Base-by-base conservation (phyloP, 2,797 vertebrate species). In the Echiichthys vipera region DNA sequence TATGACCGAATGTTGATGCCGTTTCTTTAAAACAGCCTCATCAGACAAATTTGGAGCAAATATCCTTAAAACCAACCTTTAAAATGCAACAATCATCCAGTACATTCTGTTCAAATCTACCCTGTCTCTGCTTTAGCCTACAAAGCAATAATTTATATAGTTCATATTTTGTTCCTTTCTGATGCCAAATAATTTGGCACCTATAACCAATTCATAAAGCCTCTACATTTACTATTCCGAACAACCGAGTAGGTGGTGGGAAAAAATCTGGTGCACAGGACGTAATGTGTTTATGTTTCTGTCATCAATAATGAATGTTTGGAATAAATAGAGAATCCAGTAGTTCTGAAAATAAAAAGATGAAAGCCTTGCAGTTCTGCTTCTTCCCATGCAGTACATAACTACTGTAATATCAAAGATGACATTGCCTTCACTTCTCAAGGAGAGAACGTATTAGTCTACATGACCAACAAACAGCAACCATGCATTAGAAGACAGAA, bases 291-390 rank as follows among this genome's bases (percentile, higher is more conserved):
- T 77, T 66, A 70, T 37, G 3, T 65, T 64, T 65, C 53, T 68
- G 37, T 65, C 32, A 2, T 74, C 22, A 74, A 80, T 66, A 80
- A 82, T 70, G 12, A 70, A 80, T 69, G 54, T 25, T 45, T 12
- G 39, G 61, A 61, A 49, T 46, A 63, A 76, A 81, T 3, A 63
- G 22, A 72, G 63, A 78, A 65, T 58, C 36, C 18, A 47, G 36
- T 22, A 11, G 45, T 49, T 73, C 54, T 43, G 27, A 61, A 76
- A 74, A 80, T 45, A 73, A 50, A 58, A 65, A 39, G 46, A 82
- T 64, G 39, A 79, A 75, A 73, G 73, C 42, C 12, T 54, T 39
- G 58, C 59, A 49, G 55, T 40, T 43, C 54, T 29, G 57, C 63
- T 39, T 12, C 11, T 59, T 66, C 37, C 40, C 51, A 51, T 46